Base-by-base conservation (phyloP, 1,140 invertebrate genomes). In the Cherax quadricarinatus region DNA sequence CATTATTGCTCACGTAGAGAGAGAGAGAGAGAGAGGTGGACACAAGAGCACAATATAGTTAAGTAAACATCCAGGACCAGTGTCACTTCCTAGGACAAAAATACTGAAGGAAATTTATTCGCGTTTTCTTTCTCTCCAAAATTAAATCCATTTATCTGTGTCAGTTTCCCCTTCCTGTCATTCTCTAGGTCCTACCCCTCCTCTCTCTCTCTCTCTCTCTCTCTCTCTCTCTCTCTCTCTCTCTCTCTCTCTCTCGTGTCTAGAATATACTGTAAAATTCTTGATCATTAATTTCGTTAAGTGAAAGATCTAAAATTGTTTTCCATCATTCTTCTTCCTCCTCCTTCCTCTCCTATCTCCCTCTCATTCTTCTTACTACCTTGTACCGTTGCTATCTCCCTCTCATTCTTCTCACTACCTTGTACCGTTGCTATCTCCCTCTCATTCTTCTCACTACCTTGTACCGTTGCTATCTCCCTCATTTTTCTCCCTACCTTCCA, bases 61-160 rank as follows among this genome's bases (percentile, higher is more conserved):
- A 0, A 57, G 53, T 57, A 57, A 57, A 57, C 53, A 57, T 14
- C 53, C 9, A 57, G 53, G 5, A 66, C 62, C 62, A 10, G 62
- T 66, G 62, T 66, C 62, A 66, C 62, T 66, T 66, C 18, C 5
- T 21, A 21, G 14, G 12, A 66, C 62, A 66, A 66, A 66, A 66
- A 66, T 66, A 18, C 62, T 66, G 62, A 66, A 66, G 62, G 62
- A 66, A 66, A 66, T 66, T 66, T 66, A 66, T 66, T 66, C 62
- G 14, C 62, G 14, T 66, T 66, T 66, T 66, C 62, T 66, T 66
- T 66, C 62, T 14, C 21, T 18, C 62, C 18, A 18, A 66, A 66
- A 66, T 66, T 66, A 66, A 66, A 66, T 66, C 62, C 62, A 66
- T 66, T 18, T 66, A 18, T 66, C 62, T 66, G 14, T 18, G 62